A percentile compares a stretch with the other conserved stretches of the same genome.
phyloP scores from a whole-genome alignment of 2,888 invertebrate species.

The Latheticus oryzae region DNA sequence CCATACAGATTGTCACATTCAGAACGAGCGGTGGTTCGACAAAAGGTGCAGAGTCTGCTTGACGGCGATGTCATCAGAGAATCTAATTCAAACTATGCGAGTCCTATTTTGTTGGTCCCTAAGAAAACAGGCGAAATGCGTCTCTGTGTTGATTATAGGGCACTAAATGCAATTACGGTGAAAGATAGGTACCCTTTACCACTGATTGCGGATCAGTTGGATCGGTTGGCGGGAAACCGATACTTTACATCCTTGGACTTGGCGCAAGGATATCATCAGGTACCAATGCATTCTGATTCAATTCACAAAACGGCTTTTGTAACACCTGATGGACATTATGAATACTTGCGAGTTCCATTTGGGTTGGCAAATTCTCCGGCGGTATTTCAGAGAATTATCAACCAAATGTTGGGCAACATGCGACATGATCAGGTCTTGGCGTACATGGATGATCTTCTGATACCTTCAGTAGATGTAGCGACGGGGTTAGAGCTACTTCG shows the following conservation, averaged over 20 bases:
- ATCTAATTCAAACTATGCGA: constrained; percentile 36
- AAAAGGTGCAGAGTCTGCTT: constrained; percentile 34
- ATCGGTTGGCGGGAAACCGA: constrained; percentile 15
- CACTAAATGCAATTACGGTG: constrained; percentile 34
- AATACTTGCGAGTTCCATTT: constrained; percentile 48
- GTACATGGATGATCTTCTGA: constrained; percentile 43
- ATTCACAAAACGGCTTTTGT: constrained; percentile 50
- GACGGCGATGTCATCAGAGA: constrained; percentile 35
- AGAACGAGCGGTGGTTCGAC: constrained; percentile 33
- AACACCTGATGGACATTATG: constrained; percentile 44
- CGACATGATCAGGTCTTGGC: constrained; percentile 23
- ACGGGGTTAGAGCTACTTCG: constrained; percentile 36
- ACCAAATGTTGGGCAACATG: constrained; percentile 10
- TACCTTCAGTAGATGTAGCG: constrained; percentile 30
- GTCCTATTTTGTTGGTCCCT: constrained; percentile 25
- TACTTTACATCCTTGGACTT: constrained; percentile 9
- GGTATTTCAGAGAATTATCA: constrained; percentile 53
- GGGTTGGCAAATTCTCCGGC: constrained; percentile 52
- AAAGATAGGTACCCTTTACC: constrained; percentile 20
- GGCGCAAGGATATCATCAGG: constrained; percentile 46
- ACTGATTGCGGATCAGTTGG: constrained; percentile 13
- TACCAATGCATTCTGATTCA: constrained; percentile 47
- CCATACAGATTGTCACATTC: constrained; percentile 33
- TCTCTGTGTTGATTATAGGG: constrained; percentile 34
- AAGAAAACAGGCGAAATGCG: constrained; percentile 29